Conservation (phyloP, 2,888 invertebrate species). For the Neocrepidodera transversa region DNA sequence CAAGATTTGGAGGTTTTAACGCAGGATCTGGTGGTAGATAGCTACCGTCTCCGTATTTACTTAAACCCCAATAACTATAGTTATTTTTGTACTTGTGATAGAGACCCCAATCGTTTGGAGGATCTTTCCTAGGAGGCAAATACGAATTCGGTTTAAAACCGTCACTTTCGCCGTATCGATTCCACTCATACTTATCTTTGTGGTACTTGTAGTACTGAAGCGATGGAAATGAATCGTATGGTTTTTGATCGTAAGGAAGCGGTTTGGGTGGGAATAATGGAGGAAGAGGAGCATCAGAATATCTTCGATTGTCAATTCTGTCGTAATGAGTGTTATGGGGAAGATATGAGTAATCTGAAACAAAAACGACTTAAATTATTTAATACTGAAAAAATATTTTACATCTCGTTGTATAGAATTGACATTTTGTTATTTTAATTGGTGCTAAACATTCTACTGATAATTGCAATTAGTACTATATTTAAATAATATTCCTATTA, state of each 20-base stretch:
- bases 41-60: slow-evolving; percentile 39
- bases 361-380: slow-evolving; percentile 32
- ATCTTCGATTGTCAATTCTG: slow-evolving; percentile 31
- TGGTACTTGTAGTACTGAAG: slow-evolving; percentile 42
- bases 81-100: slow-evolving; percentile 52
- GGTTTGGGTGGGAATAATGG: slow-evolving; percentile 22
- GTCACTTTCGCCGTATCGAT: slow-evolving; percentile 51
- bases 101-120: slow-evolving; percentile 54
- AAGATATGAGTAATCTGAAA: slow-evolving; percentile 53
- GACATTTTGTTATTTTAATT: not conserved
- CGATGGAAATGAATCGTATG: slow-evolving; percentile 48
- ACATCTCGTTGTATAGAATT: slow-evolving; percentile 6
- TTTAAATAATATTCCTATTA: not conserved
- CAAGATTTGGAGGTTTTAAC: slow-evolving; percentile 23
- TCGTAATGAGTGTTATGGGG: slow-evolving; percentile 38
- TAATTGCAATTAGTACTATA: not conserved
- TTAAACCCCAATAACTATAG: slow-evolving; percentile 53
- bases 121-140: slow-evolving; percentile 52
- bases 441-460: not conserved
- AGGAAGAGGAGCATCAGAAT: slow-evolving; percentile 24
- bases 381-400: slow-evolving; percentile 8
- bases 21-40: slow-evolving; percentile 32
- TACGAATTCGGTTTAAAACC: slow-evolving; percentile 41
- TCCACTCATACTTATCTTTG: slow-evolving; percentile 44
- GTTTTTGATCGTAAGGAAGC: slow-evolving; percentile 40